Evolutionary conservation across 2,888 invertebrate genomes (phyloP), one percentile per base, ranked within the genome.

Genomic region (Dorcus parallelipipedus): DNA sequence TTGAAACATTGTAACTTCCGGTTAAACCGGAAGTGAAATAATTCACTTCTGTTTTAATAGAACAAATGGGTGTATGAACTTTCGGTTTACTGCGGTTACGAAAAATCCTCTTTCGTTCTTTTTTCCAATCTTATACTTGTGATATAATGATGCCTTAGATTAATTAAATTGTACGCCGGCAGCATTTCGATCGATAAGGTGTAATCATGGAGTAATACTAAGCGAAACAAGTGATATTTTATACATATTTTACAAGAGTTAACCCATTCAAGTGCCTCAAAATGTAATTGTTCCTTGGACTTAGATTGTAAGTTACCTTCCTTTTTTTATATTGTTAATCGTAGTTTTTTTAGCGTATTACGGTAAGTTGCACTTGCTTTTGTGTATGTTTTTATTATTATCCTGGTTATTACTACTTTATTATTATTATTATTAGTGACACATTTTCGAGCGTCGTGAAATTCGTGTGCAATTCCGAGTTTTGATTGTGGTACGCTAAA

Each of bases 201-300:
- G 54, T 58, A 53, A 54, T 58, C 58, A 54, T 63, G 62, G 60
- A 62, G 45, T 51, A 52, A 48, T 42, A 51, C 60, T 55, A 61
- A 60, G 60, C 57, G 56, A 60, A 60, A 54, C 57, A 64, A 60
- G 64, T 68, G 69, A 69, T 69, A 69, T 69, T 69, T 69, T 65
- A 67, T 66, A 67, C 62, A 61, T 67, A 33, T 33, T 33, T 33
- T 33, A 33, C 26, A 68, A 65, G 67, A 64, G 64, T 66, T 69
- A 67, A 69, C 69, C 70, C 68, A 65, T 65, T 64, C 63, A 69
- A 68, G 70, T 70, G 70, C 70, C 70, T 70, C 70, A 70, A 66
- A 67, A 60, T 66, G 68, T 68, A 60, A 65, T 69, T 70, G 70
- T 70, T 70, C 70, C 70, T 70, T 68, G 61, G 57, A 66, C 64